phyloP scores from a whole-genome alignment of 2,797 vertebrate genomes.

The Lemur catta region DNA sequence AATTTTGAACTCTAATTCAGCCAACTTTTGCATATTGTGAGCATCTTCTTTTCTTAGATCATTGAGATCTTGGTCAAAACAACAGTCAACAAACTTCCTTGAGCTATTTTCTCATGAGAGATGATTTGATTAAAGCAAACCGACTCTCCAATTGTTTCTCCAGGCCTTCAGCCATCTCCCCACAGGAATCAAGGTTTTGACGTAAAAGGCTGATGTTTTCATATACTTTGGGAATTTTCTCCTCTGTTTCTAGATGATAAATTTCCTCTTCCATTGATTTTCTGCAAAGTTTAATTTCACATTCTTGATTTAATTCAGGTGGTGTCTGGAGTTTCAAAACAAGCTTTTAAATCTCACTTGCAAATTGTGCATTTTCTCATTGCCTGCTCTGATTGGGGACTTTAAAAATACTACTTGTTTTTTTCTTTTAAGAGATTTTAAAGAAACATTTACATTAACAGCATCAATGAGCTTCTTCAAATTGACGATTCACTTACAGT shows the following conservation, averaged over 20 bases:
- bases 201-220: not conserved
- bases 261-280: not conserved
- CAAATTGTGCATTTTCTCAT: not conserved
- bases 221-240: not conserved
- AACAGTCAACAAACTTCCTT: not conserved
- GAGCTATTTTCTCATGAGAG: not conserved
- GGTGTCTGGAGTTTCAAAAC: not conserved
- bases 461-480: not conserved
- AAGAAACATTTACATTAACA: not conserved
- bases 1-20: not conserved
- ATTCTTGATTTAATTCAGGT: not conserved
- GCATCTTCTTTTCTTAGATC: not conserved
- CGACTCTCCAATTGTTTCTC: not conserved
- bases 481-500: not conserved
- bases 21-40: not conserved
- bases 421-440: not conserved
- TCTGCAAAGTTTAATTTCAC: not conserved
- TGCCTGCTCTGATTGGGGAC: not conserved
- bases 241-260: not conserved
- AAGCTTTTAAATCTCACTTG: not conserved
- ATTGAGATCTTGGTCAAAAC: not conserved
- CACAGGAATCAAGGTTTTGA: not conserved
- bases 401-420: not conserved
- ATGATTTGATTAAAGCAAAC: not conserved
- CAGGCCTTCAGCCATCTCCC: not conserved